Base-by-base conservation (phyloP, 2,888 invertebrate genomes). In the Taenaris catops region DNA sequence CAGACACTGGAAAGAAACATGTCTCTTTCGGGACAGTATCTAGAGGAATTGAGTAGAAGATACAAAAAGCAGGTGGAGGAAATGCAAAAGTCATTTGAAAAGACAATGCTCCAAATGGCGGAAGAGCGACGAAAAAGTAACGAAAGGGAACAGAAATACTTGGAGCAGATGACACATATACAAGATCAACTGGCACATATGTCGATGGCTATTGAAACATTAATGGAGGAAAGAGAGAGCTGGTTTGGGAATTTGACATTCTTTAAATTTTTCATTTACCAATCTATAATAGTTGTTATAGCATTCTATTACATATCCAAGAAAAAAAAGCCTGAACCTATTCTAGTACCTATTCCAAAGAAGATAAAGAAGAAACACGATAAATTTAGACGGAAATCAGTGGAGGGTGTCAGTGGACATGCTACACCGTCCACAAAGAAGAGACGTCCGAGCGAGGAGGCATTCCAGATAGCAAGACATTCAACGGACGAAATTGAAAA, bases 11-110 rank as follows among this genome's bases (percentile, higher is more conserved):
- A 99, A 80, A 90, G 96, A 51, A 99, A 99, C 79, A 96, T 99
- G 92, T 97, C 98, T 6, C 88, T 99, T 20, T 98, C 97, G 49
- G 95, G 96, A 41, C 97, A 98, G 72, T 99, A 99, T 72, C 87
- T 99, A 49, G 98, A 98, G 71, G 98, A 99, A 69, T 84, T 99
- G 50, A 98, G 98, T 74, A 91, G 95, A 35, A 90, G 97, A 7
- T 99, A 98, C 80, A 97, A 97, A 67, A 96, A 95, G 55, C 98
- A 98, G 83, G 97, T 97, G 28, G 98, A 98, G 72, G 98, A 98
- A 60, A 93, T 97, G 91, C 96, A 97, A 69, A 90, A 91, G 51
- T 91, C 94, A 2, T 89, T 96, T 51, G 93, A 95, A 51, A 94
- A 94, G 55, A 94, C 95, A 0, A 89, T 95, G 16, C 84, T 89